phyloP scores from a whole-genome alignment of 2,888 invertebrate species.

The Trachelus tabidus region DNA sequence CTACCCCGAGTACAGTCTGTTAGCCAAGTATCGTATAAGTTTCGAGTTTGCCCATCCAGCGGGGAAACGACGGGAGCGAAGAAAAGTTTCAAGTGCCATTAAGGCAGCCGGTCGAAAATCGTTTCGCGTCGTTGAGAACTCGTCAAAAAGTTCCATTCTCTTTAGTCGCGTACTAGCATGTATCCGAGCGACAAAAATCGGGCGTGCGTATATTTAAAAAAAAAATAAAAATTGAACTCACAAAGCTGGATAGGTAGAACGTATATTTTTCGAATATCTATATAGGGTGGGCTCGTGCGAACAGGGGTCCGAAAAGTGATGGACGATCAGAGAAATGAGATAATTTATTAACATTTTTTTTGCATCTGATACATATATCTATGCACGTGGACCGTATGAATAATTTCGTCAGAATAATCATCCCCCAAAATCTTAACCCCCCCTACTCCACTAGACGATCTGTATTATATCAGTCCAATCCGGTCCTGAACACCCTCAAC shows the following conservation, averaged over 20 bases:
- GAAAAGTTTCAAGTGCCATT: neutral
- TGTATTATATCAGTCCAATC: constrained; percentile 34
- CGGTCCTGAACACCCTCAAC: constrained; percentile 21
- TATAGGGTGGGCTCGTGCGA: neutral
- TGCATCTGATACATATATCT: neutral
- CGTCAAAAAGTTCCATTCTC: neutral
- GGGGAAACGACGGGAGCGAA: neutral
- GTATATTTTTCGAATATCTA: neutral
- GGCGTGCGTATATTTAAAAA: neutral
- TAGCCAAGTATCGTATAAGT: neutral
- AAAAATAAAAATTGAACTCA: neutral
- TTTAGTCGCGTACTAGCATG: neutral
- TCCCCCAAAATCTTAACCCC: constrained; percentile 25
- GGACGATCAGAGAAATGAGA: neutral
- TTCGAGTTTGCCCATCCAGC: neutral
- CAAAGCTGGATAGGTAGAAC: neutral
- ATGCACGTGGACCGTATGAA: constrained; percentile 37
- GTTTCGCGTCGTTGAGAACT: neutral
- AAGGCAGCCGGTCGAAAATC: neutral
- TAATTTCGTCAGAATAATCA: constrained; percentile 43
- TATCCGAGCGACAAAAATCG: neutral
- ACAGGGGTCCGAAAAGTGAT: neutral
- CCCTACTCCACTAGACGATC: constrained; percentile 18
- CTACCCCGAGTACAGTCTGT: neutral
- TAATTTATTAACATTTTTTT: neutral